Percentiles rank a stretch among this genome's conserved stretches.
Conservation (phyloP, 2,797 vertebrate genomes). For the Cirrhinus mrigala region DNA sequence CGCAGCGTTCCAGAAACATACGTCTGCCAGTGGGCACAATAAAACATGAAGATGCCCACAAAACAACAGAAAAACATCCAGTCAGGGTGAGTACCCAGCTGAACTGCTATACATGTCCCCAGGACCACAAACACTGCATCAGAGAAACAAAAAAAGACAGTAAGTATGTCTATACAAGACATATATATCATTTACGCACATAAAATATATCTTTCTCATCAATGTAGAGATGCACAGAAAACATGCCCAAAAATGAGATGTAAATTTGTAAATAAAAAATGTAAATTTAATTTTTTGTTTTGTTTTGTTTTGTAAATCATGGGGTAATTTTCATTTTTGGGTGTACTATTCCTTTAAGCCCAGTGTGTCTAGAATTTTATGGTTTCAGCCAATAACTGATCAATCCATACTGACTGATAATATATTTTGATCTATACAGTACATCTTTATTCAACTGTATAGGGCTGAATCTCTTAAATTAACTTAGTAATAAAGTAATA, state of each 20-base stretch:
- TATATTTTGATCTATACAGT: no score
- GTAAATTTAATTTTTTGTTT: no score
- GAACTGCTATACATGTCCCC: slow-evolving; percentile 87
- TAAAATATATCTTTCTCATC: no score
- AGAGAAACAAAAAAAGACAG: background rate
- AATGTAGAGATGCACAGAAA: background rate
- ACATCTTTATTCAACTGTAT: background rate
- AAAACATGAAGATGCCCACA: slow-evolving; percentile 91
- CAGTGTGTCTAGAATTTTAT: background rate
- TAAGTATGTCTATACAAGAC: background rate
- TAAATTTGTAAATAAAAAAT: no score
- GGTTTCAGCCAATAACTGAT: background rate
- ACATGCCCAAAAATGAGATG: background rate
- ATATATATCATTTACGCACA: background rate
- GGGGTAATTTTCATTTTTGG: no score
- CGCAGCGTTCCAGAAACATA: slow-evolving; percentile 88
- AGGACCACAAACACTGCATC: slow-evolving; percentile 87
- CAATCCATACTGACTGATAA: no score
- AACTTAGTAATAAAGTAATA: background rate
- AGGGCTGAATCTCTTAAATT: background rate
- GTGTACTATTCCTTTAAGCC: background rate
- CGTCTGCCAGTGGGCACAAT: slow-evolving; percentile 91
- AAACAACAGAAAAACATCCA: slow-evolving; percentile 95
- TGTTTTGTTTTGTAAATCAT: no score
- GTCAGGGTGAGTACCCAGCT: slow-evolving; percentile 88